Conservation (phyloP, 2,888 invertebrate species). For the Amiota mariae region DNA sequence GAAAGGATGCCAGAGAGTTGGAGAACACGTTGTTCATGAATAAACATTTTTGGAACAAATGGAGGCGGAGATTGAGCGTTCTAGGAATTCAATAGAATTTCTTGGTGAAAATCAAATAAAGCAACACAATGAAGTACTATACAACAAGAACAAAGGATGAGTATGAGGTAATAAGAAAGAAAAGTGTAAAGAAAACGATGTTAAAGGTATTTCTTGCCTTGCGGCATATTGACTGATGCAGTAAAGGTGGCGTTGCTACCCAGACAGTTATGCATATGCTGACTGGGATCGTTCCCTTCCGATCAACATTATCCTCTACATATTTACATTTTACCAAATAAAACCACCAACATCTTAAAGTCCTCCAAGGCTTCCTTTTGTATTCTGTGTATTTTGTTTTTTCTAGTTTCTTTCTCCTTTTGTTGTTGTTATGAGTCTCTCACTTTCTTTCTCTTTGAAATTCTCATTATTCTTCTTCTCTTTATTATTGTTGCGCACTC, state of each 20-base stretch:
- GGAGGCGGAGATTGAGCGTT: background rate
- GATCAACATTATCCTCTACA: no score
- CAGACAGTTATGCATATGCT: no score
- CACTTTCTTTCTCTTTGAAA: background rate
- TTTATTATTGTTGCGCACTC: slow-evolving; percentile 8
- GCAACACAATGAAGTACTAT: background rate
- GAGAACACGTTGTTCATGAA: slow-evolving; percentile 11
- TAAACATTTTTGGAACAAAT: slow-evolving; percentile 6
- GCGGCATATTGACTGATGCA: background rate
- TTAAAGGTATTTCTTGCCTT: slow-evolving; percentile 10
- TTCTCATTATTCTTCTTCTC: background rate
- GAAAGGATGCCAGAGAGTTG: background rate
- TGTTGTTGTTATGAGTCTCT: background rate
- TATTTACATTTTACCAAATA: background rate
- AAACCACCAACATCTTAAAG: background rate
- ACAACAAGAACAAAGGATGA: slow-evolving; percentile 1
- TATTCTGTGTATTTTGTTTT: background rate
- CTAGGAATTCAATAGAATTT: slow-evolving; percentile 12
- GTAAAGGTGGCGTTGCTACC: no score
- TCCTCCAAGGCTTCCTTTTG: background rate
- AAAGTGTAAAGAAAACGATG: background rate
- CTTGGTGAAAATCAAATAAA: slow-evolving; percentile 18
- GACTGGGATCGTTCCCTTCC: no score
- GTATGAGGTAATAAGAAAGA: background rate
- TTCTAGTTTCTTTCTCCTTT: background rate